Evolutionary conservation across 2,797 vertebrate genomes (phyloP), one percentile per base, ranked within the genome.

Genomic region (Acanthurus leucopareius): DNA sequence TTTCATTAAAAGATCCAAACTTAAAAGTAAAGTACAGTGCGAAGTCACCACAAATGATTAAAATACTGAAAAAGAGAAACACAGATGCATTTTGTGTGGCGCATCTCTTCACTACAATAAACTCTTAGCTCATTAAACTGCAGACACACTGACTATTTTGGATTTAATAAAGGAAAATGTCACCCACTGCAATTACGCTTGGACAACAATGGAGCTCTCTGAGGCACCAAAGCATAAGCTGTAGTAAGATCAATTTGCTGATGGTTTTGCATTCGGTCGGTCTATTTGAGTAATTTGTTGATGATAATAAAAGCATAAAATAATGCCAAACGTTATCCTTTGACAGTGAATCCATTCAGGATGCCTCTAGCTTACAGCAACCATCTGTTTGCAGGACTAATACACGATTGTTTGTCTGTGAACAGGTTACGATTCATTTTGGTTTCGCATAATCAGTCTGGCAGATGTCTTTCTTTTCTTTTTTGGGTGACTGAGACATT

Each of bases 261-360:
- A 15, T 68, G 48, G 13, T 47, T 54, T 10, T 28, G 9, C 10
- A 25, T 25, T 25, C 25, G 25, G 25, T 3, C 25, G 25, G 25
- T 66, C n/a, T n/a, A 35, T 52, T 53, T 4, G 9, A 8, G 49
- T 42, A 42, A 61, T 79, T 47, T 52, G 5, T 53, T 49, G 25
- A 52, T 40, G 16, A 42, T 57, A n/a, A 51, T 40, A 25, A 59
- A 62, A 74, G 25, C 38, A 49, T 45, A 35, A 48, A 42, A 42
- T 40, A 53, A 42, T n/a, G 25, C 17, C 4, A 25, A 32, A 35
- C n/a, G 32, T 56, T 35, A 4, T 44, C 19, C 44, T 74, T 62
- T 70, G 32, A 51, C 66, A 44, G 60, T 20, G 47, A 45, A 64
- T 68, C 52, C 0, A 45, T 69, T 69, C 4, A 61, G 19, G 53